Percentiles rank a stretch among this genome's conserved stretches.
Conservation (phyloP, 2,888 invertebrate genomes). For the Pharmacophagus antenor region DNA sequence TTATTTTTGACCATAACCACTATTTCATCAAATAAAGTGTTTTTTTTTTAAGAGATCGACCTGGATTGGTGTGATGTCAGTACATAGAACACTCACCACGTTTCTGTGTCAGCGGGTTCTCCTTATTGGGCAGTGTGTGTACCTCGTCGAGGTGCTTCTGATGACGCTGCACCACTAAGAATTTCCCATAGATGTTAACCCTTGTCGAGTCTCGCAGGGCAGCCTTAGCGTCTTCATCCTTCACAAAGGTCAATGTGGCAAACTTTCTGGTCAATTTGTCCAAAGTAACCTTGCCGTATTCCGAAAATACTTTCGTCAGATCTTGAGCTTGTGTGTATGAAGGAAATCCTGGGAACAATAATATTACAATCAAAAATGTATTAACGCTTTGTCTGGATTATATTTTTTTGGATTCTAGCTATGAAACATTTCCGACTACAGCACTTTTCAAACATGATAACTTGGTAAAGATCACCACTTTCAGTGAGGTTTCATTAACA, state of each 20-base stretch:
- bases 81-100: neutral
- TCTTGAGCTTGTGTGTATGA: conserved; percentile 54
- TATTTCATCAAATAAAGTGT: no score
- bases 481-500: no score
- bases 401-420: no score
- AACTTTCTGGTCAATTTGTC: conserved; percentile 42
- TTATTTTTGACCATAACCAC: no score
- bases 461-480: no score
- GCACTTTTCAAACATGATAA: no score
- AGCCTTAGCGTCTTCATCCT: conserved; percentile 38
- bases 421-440: no score
- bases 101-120: conserved; percentile 15
- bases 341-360: conserved; percentile 53
- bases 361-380: no score
- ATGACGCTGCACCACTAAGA: conserved; percentile 45
- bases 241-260: conserved; percentile 43
- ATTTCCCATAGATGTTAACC: conserved; percentile 55
- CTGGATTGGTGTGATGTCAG: no score
- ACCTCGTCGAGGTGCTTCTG: conserved; percentile 29
- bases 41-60: no score
- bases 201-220: conserved; percentile 43
- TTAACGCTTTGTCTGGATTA: no score
- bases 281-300: conserved; percentile 48
- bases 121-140: conserved; percentile 37
- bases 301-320: conserved; percentile 45